Evolutionary conservation across 2,888 invertebrate genomes (phyloP).

Genomic region (Holacanthella duospinosa): DNA sequence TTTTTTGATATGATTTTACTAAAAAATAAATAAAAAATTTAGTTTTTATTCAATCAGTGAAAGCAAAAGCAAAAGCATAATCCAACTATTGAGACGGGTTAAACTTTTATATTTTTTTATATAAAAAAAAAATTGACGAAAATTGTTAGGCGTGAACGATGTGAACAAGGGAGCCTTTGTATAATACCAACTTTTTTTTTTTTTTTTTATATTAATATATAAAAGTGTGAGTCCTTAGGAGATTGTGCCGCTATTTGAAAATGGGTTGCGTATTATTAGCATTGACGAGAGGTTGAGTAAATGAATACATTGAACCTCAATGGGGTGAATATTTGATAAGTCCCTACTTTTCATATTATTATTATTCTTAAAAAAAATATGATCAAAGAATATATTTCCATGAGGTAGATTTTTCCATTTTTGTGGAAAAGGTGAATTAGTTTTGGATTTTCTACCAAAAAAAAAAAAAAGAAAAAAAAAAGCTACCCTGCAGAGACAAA

Average conservation of each 20-base stretch:
- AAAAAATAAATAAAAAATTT: too few species aligned
- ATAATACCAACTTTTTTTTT: too few species aligned
- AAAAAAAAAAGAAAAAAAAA: too few species aligned
- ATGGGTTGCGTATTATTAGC: background rate
- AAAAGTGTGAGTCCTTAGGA: background rate
- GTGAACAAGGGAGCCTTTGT: conserved; percentile 17
- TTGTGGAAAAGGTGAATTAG: conserved; percentile 11
- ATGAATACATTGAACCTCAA: background rate
- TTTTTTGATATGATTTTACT: conserved; percentile 17
- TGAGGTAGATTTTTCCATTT: conserved; percentile 8
- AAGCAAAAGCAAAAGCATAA: background rate
- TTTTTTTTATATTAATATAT: background rate
- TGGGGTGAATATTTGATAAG: conserved; percentile 1
- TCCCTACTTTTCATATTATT: conserved; percentile 12
- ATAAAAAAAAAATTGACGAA: conserved; percentile 32
- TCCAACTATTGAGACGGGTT: conserved; percentile 16
- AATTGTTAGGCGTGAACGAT: conserved; percentile 38
- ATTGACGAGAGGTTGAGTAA: conserved; percentile 5
- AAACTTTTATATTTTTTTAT: conserved; percentile 9
- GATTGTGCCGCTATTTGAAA: too few species aligned
- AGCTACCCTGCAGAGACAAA: background rate
- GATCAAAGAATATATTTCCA: background rate
- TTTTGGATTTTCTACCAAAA: conserved; percentile 1
- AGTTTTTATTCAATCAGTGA: background rate
- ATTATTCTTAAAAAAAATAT: background rate